Evolutionary conservation across 2,113 vertebrate genomes (phyloP), one percentile per base, ranked within the genome.

Genomic region (Protomyctophum bolini): DNA sequence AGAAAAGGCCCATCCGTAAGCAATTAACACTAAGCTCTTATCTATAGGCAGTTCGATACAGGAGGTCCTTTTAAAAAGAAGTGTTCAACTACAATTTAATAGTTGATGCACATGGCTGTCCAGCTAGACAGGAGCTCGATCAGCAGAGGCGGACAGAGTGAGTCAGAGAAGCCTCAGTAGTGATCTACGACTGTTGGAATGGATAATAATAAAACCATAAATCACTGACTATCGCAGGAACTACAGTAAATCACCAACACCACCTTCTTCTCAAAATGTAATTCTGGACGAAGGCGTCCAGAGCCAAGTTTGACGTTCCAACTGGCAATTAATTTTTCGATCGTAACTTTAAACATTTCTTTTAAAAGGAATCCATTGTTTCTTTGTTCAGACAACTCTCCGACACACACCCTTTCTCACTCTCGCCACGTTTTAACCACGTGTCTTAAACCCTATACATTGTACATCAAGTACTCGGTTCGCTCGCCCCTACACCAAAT

Each of bases 1-100:
- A 64, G 12, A 82, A 6, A 79, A 80, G 61, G 76, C 72, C 15
- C 61, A 6, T 77, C 47, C 56, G 7, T 12, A 6, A 65, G 54
- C 4, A 10, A 11, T 45, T 3, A 51, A 48, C 47, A 45, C 21
- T 62, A 14, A 6, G 33, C 33, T 41, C 33, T 21, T 41, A 41
- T 41, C 33, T 1, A 21, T 21, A 21, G 21, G 21, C 21, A 41
- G 33, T 41, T 41, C 33, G 33, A 41, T 41, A 41, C 33, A 41
- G 33, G 33, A 41, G 33, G 33, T 41, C 33, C 33, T 4, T 41
- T 4, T 0, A 41, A 41, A 41, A 41, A 41, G 3, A 41, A 41
- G 5, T 14, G n/a, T 14, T 21, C 9, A n/a, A 29, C 49, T 54
- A 58, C 64, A 4, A 56, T 41, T 70, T 11, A 72, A 6, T 28